phyloP scores from a whole-genome alignment of 2,888 invertebrate genomes.

The Cryptus viduatorius region DNA sequence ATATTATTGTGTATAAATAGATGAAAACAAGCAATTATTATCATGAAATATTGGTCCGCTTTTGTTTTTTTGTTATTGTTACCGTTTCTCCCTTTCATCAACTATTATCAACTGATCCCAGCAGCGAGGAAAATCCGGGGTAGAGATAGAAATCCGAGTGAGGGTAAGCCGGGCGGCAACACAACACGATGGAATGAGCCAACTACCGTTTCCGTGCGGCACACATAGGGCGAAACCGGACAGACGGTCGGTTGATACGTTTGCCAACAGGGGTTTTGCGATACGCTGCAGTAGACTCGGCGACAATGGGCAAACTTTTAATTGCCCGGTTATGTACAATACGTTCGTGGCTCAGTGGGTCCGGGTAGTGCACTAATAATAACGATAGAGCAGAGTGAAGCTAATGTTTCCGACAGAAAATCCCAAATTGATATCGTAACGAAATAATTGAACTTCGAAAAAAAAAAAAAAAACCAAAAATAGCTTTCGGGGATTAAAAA shows the following conservation, averaged over 20 bases:
- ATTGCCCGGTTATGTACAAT: slow-evolving; percentile 71
- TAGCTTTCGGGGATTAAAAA: neutral
- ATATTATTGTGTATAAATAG: slow-evolving; percentile 60
- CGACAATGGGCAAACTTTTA: slow-evolving; percentile 72
- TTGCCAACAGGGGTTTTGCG: slow-evolving; percentile 43
- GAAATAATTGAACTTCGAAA: neutral
- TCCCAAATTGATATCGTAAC: neutral
- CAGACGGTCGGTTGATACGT: slow-evolving; percentile 38
- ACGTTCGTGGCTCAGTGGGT: slow-evolving; percentile 46
- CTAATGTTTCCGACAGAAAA: neutral
- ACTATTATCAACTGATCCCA: neutral
- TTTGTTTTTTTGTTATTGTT: neutral
- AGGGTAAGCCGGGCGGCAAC: slow-evolving; percentile 14
- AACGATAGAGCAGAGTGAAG: neutral
- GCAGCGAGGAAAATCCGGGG: slow-evolving; percentile 26
- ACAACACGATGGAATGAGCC: slow-evolving; percentile 51
- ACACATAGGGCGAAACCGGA: slow-evolving; percentile 40
- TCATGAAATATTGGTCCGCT: neutral
- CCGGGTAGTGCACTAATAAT: slow-evolving; percentile 3
- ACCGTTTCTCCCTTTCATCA: neutral
- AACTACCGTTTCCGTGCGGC: slow-evolving; percentile 61
- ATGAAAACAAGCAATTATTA: slow-evolving; percentile 41
- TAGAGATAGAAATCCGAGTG: slow-evolving; percentile 14
- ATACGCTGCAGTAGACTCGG: slow-evolving; percentile 20
- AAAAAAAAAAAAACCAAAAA: neutral